Base-by-base conservation (phyloP, 2,113 vertebrate genomes). In the Falcunculus frontatus region DNA sequence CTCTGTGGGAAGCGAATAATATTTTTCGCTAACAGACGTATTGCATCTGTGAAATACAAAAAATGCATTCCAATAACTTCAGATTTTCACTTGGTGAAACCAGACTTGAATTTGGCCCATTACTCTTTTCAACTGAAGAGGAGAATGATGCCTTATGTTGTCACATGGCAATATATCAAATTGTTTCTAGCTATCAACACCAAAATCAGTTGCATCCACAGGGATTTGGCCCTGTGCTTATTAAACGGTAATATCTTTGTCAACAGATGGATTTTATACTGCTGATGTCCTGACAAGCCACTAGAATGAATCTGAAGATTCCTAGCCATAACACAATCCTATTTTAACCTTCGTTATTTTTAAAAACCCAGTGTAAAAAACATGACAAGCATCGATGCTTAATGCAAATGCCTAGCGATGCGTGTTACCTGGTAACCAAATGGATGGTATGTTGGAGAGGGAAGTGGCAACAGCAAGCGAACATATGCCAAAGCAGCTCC, bases 371-470 rank as follows among this genome's bases (percentile, higher is more conserved):
- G 84, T 87, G 80, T 76, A 82, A 93, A 96, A 96, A 96, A 73
- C 84, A 89, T 89, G 93, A 75, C 90, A 95, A 90, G 79, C 89
- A 95, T 76, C 6, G 9, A 82, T 95, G 87, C 87, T 81, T 95
- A 94, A 94, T 91, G 89, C 93, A 95, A 96, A 92, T 89, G 95
- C 95, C 80, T 95, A 89, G 95, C 93, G 82, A 50, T 90, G 37
- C 0, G 19, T 93, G 97, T 96, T 97, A 96, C 95, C 85, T 94
- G 94, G 96, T 96, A 97, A 96, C 96, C 89, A 94, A 95, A 76
- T 57, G 80, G 90, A 73, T 95, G 91, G 83, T 88, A 22, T 92
- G 79, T 81, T 92, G 91, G 80, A 90, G 87, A 94, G 78, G 92
- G 86, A 96, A 95, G 75, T 92, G 95, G 93, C 77, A 96, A 93